These are phyloP conservation scores for Actinernus sp. DNA, from an alignment of 92 coral and sea anemone species.

Conservation along the genomic window DNA sequence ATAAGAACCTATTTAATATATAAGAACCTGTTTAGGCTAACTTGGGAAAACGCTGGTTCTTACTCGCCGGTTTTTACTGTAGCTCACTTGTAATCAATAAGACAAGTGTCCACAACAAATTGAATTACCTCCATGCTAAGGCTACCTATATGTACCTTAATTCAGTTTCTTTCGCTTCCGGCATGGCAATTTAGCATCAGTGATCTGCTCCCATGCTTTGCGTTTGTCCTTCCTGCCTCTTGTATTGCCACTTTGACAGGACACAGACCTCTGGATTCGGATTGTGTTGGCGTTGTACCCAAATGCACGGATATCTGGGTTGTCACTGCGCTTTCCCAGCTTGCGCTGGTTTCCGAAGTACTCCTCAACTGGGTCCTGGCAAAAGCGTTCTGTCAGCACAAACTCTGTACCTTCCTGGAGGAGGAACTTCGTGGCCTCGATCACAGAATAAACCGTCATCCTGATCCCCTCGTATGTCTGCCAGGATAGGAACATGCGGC, in stretches of 20 bases:
- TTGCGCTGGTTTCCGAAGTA: too few relatives aligned
- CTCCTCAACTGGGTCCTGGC: too few relatives aligned
- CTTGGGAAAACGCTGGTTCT: too few relatives aligned
- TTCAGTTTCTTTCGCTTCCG: background rate
- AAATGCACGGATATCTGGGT: constrained; percentile 14
- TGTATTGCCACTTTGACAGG: constrained; percentile 10
- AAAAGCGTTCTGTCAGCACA: constrained; percentile 14
- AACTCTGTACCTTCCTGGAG: constrained; percentile 14
- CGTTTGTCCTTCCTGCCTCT: too few relatives aligned
- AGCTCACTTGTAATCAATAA: too few relatives aligned
- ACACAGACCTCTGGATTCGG: constrained; percentile 18
- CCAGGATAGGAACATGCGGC: constrained; percentile 23
- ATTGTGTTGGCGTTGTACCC: constrained; percentile 18
- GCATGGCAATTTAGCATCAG: background rate
- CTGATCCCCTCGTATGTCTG: constrained; percentile 35
- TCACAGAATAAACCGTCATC: constrained; percentile 22
- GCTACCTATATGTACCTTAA: too few relatives aligned
- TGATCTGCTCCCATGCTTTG: background rate
- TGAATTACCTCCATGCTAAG: too few relatives aligned
- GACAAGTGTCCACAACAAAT: too few relatives aligned
- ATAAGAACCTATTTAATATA: too few relatives aligned
- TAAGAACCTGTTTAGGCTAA: too few relatives aligned
- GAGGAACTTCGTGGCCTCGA: constrained; percentile 24
- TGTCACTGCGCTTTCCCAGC: constrained; percentile 25
- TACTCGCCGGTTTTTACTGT: too few relatives aligned